A percentile compares a stretch with the other conserved stretches of the same genome.
Conservation (phyloP, 2,797 vertebrate species). For the Sebastes vulpes region DNA sequence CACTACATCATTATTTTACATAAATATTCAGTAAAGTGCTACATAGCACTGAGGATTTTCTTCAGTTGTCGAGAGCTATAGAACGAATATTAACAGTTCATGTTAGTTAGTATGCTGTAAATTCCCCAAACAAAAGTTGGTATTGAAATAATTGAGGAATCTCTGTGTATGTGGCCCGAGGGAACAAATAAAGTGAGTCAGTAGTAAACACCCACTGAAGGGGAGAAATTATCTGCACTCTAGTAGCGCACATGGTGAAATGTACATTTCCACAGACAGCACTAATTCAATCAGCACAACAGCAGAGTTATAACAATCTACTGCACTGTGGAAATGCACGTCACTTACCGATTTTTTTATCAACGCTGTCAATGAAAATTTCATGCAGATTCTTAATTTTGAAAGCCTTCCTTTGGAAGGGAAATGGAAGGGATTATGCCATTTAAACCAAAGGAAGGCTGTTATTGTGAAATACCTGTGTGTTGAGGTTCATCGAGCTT, state of each 20-base stretch:
- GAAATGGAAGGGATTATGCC: no score
- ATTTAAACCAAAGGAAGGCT: background rate
- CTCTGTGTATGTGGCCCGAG: background rate
- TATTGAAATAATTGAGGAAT: background rate
- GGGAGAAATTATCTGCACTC: background rate
- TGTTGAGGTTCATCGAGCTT: background rate
- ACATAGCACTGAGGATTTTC: background rate
- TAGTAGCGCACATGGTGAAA: background rate
- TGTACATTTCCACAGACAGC: background rate
- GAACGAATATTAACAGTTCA: background rate
- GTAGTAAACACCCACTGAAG: background rate
- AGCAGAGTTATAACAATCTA: no score
- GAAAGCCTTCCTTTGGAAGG: background rate
- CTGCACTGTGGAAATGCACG: no score
- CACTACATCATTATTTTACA: background rate
- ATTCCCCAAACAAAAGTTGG: background rate
- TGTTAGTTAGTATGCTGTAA: background rate
- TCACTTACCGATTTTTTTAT: rapidly evolving
- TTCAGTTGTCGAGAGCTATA: background rate
- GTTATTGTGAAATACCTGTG: background rate
- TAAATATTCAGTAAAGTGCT: background rate
- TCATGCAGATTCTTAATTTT: background rate
- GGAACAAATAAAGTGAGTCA: background rate
- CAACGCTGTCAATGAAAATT: background rate
- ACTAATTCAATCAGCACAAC: no score